Evolutionary conservation across 2,113 vertebrate species (phyloP).

Genomic region (Lethenteron reissneri): DNA sequence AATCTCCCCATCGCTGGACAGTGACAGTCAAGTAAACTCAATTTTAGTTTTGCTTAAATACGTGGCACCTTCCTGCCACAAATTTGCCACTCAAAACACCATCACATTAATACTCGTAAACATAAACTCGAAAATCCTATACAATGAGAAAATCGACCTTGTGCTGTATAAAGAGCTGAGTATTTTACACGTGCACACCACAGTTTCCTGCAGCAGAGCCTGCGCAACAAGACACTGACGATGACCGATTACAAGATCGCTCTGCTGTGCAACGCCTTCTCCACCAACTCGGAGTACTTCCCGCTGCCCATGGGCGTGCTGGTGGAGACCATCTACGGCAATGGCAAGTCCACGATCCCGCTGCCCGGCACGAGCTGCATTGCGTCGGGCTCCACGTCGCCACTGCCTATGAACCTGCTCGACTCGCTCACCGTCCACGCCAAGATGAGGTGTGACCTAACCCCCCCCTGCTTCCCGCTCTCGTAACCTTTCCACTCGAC

Average conservation of each 20-base stretch:
- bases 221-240: conserved; percentile 73
- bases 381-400: conserved; percentile 71
- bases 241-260: conserved; percentile 99
- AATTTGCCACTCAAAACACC: no score
- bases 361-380: conserved; percentile 77
- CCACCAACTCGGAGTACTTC: conserved; percentile 94
- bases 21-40: no score
- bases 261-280: conserved; percentile 85
- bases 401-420: conserved; percentile 84
- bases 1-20: no score
- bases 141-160: no score
- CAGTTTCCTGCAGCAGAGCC: conserved; percentile 87
- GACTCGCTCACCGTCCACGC: conserved; percentile 92
- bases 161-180: no score
- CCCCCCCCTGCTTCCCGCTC: no score
- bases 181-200: no score
- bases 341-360: conserved; percentile 53
- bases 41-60: no score
- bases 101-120: no score
- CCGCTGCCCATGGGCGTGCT: conserved; percentile 88
- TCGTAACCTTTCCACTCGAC: no score
- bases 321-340: conserved; percentile 94
- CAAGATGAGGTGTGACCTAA: conserved; percentile 64
- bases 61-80: no score
- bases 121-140: no score